Base-by-base conservation (phyloP, 2,888 invertebrate genomes). In the Leptopilina syphax region DNA sequence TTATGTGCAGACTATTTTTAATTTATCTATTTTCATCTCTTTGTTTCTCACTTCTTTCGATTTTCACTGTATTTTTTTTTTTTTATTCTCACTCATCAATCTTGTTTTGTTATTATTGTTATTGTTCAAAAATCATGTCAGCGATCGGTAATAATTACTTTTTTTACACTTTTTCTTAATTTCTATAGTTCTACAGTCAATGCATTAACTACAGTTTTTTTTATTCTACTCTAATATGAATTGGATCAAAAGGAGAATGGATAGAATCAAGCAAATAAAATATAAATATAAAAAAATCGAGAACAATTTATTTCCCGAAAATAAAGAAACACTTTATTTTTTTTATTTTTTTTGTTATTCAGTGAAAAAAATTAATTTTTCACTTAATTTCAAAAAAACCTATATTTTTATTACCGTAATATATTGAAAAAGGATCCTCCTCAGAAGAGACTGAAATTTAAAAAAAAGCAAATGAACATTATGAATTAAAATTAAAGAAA, bases 371-470 rank as follows among this genome's bases (percentile, higher is more conserved):
- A 57, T n/a, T 50, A 24, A 13, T 54, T 10, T 13, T 54, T 70
- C 54, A 70, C 10, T 73, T 34, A 24, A 57, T 34, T 34, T 34
- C 34, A 34, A 34, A 3, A 34, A 34, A 34, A 34, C 34, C 27
- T 27, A 34, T 34, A 2, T 34, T 34, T 34, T 34, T n/a, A 57
- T 73, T 73, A 73, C 73, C 73, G n/a, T 73, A 73, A 73, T 54
- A 73, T 34, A 73, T 73, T 34, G 73, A 73, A 73, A 73, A 73
- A 34, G 54, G 73, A 54, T 73, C 73, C 73, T 73, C 73, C 27
- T 73, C 73, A 57, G 73, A 73, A 57, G 73, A 73, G 54, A 73
- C 73, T 73, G 73, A 73, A 73, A 73, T 54, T 73, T 27, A 73
- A n/a, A 13, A 68, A 68, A 47, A 73, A 73, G 54, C 50, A 57